Evolutionary conservation across 2,888 invertebrate species (phyloP).

Genomic region (Leptinotarsa rubiginosa): DNA sequence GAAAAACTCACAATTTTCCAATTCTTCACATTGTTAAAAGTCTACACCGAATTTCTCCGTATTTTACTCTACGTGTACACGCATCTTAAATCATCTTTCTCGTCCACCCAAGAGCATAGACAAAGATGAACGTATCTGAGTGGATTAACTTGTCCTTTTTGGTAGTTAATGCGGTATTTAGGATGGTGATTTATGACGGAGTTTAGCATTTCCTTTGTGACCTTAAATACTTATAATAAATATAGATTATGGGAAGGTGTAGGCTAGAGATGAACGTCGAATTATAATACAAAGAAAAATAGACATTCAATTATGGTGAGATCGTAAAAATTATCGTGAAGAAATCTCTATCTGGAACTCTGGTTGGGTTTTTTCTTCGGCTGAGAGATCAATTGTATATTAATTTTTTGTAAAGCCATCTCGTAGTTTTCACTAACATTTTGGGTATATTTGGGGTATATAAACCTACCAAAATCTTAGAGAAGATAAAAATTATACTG

Average conservation of each 20-base stretch:
- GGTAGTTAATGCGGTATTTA: slow-evolving; percentile 50
- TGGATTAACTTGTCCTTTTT: slow-evolving; percentile 53
- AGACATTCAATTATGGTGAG: slow-evolving; percentile 22
- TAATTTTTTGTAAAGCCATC: neutral
- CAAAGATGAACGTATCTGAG: slow-evolving; percentile 35
- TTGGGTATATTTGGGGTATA: too few relatives aligned
- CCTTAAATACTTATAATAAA: slow-evolving; percentile 56
- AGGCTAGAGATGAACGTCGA: slow-evolving; percentile 21
- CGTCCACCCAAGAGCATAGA: slow-evolving; percentile 24
- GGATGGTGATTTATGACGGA: slow-evolving; percentile 58
- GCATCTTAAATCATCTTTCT: neutral
- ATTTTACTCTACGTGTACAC: neutral
- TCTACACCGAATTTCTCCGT: neutral
- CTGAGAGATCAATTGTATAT: neutral
- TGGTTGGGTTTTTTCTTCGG: neutral
- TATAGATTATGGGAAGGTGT: slow-evolving; percentile 51
- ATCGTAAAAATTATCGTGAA: slow-evolving; percentile 4
- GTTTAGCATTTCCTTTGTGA: slow-evolving; percentile 59
- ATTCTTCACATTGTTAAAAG: too few relatives aligned
- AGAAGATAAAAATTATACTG: too few relatives aligned
- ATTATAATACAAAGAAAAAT: slow-evolving; percentile 22
- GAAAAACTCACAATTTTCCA: too few relatives aligned
- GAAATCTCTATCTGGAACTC: neutral
- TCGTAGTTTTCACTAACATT: too few relatives aligned
- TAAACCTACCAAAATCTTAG: too few relatives aligned